Base-by-base conservation (phyloP, 64 coral and sea anemone genomes). In the Pocillopora verrucosa region DNA sequence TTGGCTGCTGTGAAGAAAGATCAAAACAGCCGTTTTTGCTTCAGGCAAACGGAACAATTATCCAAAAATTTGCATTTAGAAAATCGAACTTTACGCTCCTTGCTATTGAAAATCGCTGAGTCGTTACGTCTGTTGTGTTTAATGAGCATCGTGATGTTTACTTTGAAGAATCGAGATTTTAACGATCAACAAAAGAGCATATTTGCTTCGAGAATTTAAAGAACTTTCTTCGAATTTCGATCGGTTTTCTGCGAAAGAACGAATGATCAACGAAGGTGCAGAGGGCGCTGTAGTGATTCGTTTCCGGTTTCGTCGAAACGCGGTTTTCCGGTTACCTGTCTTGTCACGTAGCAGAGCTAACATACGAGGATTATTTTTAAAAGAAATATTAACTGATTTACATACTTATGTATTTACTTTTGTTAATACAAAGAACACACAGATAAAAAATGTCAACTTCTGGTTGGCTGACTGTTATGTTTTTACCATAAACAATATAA, bases 311-410 rank as follows among this genome's bases (percentile, higher is more conserved):
- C 3, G 19, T 26, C 2, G 64, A 36, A 12, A 38, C 26, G 82
- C 41, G 82, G 82, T 85, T 85, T 85, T 85, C 82, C 82, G 82
- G 82, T 85, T 65, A 72, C 63, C 67, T 45, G 82, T 56, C 13
- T 13, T 56, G 82, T 85, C 82, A 85, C 82, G 82, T 85, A 85
- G 82, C 82, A 12, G 13, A 16, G 60, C 80, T 36, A 64, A 83
- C 7, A 51, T 83, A 83, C 80, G 45, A 60, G 36, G 34, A 72
- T 85, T 85, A 85, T 85, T 85, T 85, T 72, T 85, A 57, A 85
- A 56, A 72, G 65, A 85, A 85, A 58, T 85, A 85, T 85, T 36
- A 85, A 57, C 82, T 85, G 22, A 30, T 85, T 85, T 85, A 65
- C 64, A 72, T 26, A 70, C 36, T 67, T 60, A 34, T 83, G 68